Percentiles rank a stretch among this genome's conserved stretches.
Evolutionary conservation across 2,888 invertebrate species (phyloP).

Genomic region (Merodon equestris): DNA sequence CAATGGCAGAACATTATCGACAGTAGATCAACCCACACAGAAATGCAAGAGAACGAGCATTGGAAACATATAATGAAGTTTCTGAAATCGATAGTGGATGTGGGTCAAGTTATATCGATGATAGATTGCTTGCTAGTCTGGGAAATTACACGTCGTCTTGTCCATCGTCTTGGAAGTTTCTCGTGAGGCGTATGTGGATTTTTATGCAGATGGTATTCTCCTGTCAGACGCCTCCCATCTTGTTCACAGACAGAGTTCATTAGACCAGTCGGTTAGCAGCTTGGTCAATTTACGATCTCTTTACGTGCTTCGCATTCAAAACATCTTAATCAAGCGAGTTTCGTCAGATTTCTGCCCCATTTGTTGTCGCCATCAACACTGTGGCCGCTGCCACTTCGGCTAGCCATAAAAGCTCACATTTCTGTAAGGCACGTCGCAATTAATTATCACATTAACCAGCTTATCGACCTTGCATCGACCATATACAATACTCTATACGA

Average conservation of each 20-base stretch:
- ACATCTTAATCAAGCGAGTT: slow-evolving; percentile 58
- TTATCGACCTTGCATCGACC: slow-evolving; percentile 42
- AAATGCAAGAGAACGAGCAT: no score
- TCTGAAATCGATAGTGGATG: no score
- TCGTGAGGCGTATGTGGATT: no score
- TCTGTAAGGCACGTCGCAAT: slow-evolving; percentile 61
- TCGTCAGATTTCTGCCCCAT: slow-evolving; percentile 54
- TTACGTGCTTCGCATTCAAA: slow-evolving; percentile 36
- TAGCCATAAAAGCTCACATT: slow-evolving; percentile 61
- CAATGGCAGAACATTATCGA: no score
- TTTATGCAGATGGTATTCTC: no score
- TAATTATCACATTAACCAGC: slow-evolving; percentile 58
- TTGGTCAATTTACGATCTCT: slow-evolving; percentile 35
- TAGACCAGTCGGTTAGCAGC: slow-evolving; percentile 20
- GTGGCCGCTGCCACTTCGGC: slow-evolving; percentile 24
- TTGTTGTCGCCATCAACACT: slow-evolving; percentile 26
- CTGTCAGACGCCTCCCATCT: neutral
- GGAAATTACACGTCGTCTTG: no score
- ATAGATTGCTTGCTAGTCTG: no score
- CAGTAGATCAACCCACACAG: no score
- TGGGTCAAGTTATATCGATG: slow-evolving; percentile 15
- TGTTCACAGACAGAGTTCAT: slow-evolving; percentile 13
- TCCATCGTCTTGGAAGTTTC: no score
- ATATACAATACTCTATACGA: no score
- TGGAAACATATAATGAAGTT: no score